Percentiles rank a stretch among this genome's conserved stretches.
Evolutionary conservation across 2,797 vertebrate species (phyloP).

Genomic region (Chrosomus eos): DNA sequence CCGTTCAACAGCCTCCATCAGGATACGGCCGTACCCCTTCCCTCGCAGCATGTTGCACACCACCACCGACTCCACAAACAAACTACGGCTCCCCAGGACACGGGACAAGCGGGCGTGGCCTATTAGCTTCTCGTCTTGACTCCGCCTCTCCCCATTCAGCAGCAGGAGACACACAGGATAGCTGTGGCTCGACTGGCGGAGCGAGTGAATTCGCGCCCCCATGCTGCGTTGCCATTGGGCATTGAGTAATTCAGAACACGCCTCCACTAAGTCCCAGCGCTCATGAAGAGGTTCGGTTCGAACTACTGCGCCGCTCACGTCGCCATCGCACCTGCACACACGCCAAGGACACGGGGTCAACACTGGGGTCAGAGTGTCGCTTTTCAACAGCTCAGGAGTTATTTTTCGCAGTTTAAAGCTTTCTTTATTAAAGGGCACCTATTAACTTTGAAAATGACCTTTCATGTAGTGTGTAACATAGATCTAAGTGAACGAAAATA

Average conservation of each 20-base stretch:
- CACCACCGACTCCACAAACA: conserved; percentile 93
- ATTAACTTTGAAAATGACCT: too few relatives aligned
- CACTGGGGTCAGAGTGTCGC: conserved; percentile 19
- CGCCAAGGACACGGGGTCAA: conserved; percentile 48
- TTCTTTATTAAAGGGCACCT: neutral
- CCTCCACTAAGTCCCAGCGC: conserved; percentile 86
- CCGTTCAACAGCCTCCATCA: conserved; percentile 90
- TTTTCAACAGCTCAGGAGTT: neutral
- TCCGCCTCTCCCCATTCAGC: conserved; percentile 63
- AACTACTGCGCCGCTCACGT: conserved; percentile 26
- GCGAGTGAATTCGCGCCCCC: conserved; percentile 84
- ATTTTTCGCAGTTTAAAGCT: neutral
- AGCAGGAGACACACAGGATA: conserved; percentile 90
- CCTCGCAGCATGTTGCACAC: conserved; percentile 84
- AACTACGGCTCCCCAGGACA: conserved; percentile 79
- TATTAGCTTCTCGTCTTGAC: conserved; percentile 72
- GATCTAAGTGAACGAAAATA: too few relatives aligned
- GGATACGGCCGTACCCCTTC: conserved; percentile 84
- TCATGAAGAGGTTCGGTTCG: conserved; percentile 83
- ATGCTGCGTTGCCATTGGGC: conserved; percentile 90
- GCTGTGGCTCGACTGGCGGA: conserved; percentile 85
- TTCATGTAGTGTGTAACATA: too few relatives aligned
- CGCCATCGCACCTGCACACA: conserved; percentile 70
- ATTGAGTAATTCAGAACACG: conserved; percentile 89
- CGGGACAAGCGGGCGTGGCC: conserved; percentile 88